phyloP scores from a whole-genome alignment of 2,113 vertebrate genomes.

The Muntiacus muntjak region DNA sequence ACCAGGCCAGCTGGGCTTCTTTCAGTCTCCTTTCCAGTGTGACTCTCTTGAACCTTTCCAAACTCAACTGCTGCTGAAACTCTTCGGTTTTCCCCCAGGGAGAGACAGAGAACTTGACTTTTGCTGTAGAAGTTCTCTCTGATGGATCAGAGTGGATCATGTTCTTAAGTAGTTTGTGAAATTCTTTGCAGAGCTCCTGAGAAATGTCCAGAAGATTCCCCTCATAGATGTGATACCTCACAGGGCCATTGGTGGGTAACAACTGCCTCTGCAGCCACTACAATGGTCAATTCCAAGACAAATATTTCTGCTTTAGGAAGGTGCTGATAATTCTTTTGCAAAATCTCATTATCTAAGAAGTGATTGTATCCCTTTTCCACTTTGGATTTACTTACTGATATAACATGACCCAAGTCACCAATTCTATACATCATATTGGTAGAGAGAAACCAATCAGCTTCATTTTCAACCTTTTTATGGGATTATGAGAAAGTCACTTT shows the following conservation, averaged over 20 bases:
- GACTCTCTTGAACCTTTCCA: constrained; percentile 92
- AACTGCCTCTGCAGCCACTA: constrained; percentile 85
- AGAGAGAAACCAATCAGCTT: constrained; percentile 82
- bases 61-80: constrained; percentile 88
- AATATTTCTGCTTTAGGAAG: constrained; percentile 94
- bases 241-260: constrained; percentile 85
- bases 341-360: constrained; percentile 92
- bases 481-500: neutral
- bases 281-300: constrained; percentile 88
- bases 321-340: constrained; percentile 92
- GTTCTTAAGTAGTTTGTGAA: constrained; percentile 86
- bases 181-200: constrained; percentile 80
- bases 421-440: constrained; percentile 92
- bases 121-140: constrained; percentile 88
- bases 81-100: constrained; percentile 82
- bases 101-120: constrained; percentile 84
- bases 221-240: constrained; percentile 87
- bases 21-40: constrained; percentile 92
- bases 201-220: constrained; percentile 86
- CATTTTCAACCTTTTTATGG: constrained; percentile 88
- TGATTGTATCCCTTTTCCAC: constrained; percentile 96
- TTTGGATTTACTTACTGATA: constrained; percentile 85
- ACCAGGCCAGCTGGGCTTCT: constrained; percentile 85
- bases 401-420: constrained; percentile 96
- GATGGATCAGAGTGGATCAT: constrained; percentile 87